Base-by-base conservation (phyloP, 2,888 invertebrate genomes). In the Acanthosepion esculentum region DNA sequence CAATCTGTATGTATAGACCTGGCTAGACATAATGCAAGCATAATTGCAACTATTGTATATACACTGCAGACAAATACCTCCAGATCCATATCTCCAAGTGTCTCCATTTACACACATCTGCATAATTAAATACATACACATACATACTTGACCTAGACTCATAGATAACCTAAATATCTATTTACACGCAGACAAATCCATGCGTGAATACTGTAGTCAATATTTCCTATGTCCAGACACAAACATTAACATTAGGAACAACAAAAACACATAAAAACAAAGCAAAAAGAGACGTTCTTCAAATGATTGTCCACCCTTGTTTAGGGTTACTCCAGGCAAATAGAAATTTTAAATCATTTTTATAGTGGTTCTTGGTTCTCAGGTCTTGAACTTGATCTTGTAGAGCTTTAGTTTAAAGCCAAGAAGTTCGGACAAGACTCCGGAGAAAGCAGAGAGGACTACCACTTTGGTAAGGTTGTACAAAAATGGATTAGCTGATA, bases 321-420 rank as follows among this genome's bases (percentile, higher is more conserved):
- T 64, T 78, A n/a, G 78, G 10, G 15, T n/a, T 18, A 78, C 23
- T 78, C 78, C 15, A n/a, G 10, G 78, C n/a, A 78, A n/a, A 33
- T n/a, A n/a, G 15, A 5, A n/a, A n/a, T 78, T 78, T 5, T 33
- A 7, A 3, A 7, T 64, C 26, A 3, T 78, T 15, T 78, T 15
- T 33, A 12, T 78, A 12, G 5, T 15, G 0, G 0, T 18, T 33
- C 33, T 12, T n/a, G n/a, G 53, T 33, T 48, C 15, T 95, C 94
- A 97, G 50, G 96, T 96, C 95, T 96, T 96, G 26, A 97, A 95
- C 98, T 99, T 99, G 96, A 99, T 99, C 98, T 99, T 99, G 98
- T 99, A 99, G 94, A 99, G 98, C 98, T 99, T 99, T 95, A 99
- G 98, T 98, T 99, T 99, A 97, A 99, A 99, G 94, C 99, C 99